These are phyloP conservation scores for Naja naja DNA, from an alignment of 2,113 vertebrate species.

Conservation along the genomic window DNA sequence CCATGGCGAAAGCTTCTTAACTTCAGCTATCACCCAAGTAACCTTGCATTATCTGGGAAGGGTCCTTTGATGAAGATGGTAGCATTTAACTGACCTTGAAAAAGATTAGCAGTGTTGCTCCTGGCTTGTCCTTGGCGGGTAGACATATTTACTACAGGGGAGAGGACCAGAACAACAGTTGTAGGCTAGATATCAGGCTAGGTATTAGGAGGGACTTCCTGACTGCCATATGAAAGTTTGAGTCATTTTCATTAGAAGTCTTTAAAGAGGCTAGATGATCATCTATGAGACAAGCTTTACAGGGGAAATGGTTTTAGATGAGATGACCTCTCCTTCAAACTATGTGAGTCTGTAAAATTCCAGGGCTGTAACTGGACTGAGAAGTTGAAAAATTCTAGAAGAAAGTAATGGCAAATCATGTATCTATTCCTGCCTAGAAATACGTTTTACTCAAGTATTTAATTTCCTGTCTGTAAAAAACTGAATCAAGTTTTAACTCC, in stretches of 20 bases:
- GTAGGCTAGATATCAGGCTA: background rate
- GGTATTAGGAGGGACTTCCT: background rate
- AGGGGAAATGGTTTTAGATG: background rate
- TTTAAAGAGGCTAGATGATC: background rate
- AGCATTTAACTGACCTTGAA: background rate
- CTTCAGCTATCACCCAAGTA: background rate
- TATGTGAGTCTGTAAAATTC: background rate
- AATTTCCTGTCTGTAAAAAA: background rate
- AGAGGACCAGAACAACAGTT: background rate
- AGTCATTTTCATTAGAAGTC: background rate
- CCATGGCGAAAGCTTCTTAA: background rate
- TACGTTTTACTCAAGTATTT: background rate
- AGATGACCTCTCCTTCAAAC: background rate
- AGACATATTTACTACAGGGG: background rate
- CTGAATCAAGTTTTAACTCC: background rate
- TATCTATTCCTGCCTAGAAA: background rate
- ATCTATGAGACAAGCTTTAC: background rate
- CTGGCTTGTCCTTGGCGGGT: background rate
- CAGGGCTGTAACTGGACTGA: background rate
- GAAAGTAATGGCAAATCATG: background rate
- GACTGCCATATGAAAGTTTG: background rate
- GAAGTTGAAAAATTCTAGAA: background rate
- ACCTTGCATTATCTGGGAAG: background rate
- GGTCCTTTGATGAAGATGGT: background rate
- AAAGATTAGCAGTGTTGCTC: background rate